Evolutionary conservation across 2,113 vertebrate genomes (phyloP).

Genomic region (Syngnathus floridae): DNA sequence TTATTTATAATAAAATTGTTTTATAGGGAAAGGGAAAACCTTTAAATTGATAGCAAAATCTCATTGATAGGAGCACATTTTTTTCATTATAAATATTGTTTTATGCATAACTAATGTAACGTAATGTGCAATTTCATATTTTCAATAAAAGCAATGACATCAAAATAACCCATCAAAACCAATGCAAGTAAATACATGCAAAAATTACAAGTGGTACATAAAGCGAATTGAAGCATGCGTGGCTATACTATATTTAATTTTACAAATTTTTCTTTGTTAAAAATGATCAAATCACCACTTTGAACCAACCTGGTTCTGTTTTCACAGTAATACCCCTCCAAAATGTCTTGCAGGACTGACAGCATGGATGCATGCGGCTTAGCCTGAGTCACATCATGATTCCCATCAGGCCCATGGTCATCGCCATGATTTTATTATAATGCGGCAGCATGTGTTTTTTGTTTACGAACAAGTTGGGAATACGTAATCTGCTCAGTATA

Average conservation of each 20-base stretch:
- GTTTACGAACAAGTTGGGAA: slow-evolving; percentile 48
- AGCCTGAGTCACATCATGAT: slow-evolving; percentile 39
- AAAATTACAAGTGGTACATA: not conserved
- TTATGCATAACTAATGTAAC: too few species aligned
- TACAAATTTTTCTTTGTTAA: not conserved
- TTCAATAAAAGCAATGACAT: not conserved
- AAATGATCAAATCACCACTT: not conserved
- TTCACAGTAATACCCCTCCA: not conserved
- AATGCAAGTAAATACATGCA: not conserved
- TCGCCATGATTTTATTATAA: slow-evolving; percentile 56
- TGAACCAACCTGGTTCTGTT: not conserved
- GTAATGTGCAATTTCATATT: too few species aligned
- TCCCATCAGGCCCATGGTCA: slow-evolving; percentile 48
- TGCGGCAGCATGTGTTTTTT: slow-evolving; percentile 52
- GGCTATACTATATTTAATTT: not conserved
- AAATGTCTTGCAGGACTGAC: slow-evolving; percentile 18
- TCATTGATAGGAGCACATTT: not conserved
- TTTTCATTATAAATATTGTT: not conserved
- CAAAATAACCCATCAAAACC: not conserved
- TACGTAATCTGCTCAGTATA: slow-evolving; percentile 52
- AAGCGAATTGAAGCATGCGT: not conserved
- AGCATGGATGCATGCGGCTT: slow-evolving; percentile 21
- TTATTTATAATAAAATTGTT: too few species aligned
- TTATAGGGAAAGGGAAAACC: too few species aligned
- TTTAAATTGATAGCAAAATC: not conserved